Conservation (phyloP, 2,113 vertebrate genomes). For the Esox niger region DNA sequence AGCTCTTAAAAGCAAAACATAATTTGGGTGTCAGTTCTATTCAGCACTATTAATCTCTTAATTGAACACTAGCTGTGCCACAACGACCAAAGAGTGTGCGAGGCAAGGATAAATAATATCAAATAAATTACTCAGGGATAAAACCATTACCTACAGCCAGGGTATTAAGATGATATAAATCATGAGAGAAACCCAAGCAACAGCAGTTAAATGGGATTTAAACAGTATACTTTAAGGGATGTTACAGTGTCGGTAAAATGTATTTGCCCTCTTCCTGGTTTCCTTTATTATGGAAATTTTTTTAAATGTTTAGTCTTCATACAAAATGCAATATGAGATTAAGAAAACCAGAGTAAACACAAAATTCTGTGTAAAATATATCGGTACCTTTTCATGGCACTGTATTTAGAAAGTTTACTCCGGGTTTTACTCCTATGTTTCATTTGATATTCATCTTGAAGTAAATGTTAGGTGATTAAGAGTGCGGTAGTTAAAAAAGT, state of each 20-base stretch:
- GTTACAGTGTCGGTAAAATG: conserved; percentile 12
- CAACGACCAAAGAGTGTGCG: conserved; percentile 37
- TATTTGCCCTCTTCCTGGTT: not conserved
- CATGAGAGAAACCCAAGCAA: conserved; percentile 46
- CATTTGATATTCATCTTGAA: conserved; percentile 24
- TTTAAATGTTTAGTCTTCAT: conserved; percentile 22
- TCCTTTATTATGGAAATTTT: conserved; percentile 30
- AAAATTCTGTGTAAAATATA: too few relatives aligned
- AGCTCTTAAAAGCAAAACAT: conserved; percentile 29
- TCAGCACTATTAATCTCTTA: conserved; percentile 58
- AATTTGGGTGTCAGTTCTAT: conserved; percentile 32
- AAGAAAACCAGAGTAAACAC: too few relatives aligned
- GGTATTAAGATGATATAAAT: conserved; percentile 44
- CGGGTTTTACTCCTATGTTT: too few relatives aligned
- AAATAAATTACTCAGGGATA: conserved; percentile 46
- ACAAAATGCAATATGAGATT: too few relatives aligned
- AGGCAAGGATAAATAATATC: conserved; percentile 30
- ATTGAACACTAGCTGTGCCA: conserved; percentile 43
- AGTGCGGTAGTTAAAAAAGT: not conserved
- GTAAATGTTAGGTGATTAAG: not conserved
- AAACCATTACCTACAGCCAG: conserved; percentile 45
- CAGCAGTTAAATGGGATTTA: conserved; percentile 12
- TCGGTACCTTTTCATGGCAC: not conserved
- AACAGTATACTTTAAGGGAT: too few relatives aligned
- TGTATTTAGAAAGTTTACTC: conserved; percentile 40